A percentile compares a stretch with the other conserved stretches of the same genome.
phyloP scores from a whole-genome alignment of 2,888 invertebrate species.

The Metacarcinus magister region DNA sequence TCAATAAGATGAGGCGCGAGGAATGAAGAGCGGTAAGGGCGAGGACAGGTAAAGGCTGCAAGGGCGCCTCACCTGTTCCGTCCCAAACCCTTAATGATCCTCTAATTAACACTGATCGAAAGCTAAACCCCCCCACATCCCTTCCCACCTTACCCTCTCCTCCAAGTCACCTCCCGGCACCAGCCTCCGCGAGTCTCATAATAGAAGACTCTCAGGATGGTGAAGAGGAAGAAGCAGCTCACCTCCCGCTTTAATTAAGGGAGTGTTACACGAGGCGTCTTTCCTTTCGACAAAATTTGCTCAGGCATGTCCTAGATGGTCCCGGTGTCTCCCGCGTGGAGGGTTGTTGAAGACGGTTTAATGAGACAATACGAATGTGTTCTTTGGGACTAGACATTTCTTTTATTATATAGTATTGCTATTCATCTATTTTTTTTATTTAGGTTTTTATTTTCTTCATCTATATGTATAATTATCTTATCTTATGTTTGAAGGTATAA shows the following conservation, averaged over 20 bases:
- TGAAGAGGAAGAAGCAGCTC: not conserved
- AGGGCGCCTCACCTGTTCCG: constrained; percentile 28
- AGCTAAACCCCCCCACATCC: constrained; percentile 18
- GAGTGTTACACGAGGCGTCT: not conserved
- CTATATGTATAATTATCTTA: too few species aligned
- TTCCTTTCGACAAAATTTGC: constrained; percentile 7
- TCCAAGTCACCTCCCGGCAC: not conserved
- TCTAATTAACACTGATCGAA: constrained; percentile 65
- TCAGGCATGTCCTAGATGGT: not conserved
- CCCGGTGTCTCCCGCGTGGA: too few species aligned
- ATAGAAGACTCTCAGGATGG: not conserved
- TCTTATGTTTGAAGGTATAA: too few species aligned
- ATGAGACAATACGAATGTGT: too few species aligned
- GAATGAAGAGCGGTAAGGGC: not conserved
- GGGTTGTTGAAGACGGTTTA: too few species aligned
- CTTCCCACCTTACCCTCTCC: not conserved
- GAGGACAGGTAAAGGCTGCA: constrained; percentile 13
- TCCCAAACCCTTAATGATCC: constrained; percentile 26
- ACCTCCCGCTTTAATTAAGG: not conserved
- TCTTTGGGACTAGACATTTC: too few species aligned
- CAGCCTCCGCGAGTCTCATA: constrained; percentile 29
- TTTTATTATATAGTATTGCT: too few species aligned
- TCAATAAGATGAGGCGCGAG: constrained; percentile 55
- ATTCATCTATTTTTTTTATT: too few species aligned
- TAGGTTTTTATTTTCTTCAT: too few species aligned